Conservation (phyloP, 2,797 vertebrate species). For the Sebastes alutus region DNA sequence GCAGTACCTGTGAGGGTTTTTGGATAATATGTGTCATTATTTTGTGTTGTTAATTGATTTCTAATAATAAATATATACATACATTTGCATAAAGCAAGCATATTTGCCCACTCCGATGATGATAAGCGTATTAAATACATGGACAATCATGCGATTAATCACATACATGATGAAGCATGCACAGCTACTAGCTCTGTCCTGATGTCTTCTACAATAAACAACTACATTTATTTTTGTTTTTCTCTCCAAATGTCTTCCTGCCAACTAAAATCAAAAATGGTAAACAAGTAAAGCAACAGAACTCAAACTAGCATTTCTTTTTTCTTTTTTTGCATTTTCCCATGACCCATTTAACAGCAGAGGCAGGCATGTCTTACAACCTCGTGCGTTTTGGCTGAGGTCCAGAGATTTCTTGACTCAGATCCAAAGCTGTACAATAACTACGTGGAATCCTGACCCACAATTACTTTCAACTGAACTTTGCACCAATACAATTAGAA, state of each 20-base stretch:
- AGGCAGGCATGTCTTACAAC: conserved; percentile 12
- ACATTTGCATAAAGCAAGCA: no score
- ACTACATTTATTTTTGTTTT: background rate
- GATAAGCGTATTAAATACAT: no score
- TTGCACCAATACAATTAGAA: background rate
- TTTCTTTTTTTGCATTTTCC: conserved; percentile 39
- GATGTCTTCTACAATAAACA: background rate
- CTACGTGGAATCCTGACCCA: background rate
- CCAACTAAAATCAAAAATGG: conserved; percentile 10
- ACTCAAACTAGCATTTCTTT: background rate
- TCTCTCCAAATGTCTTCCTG: background rate
- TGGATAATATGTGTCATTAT: no score
- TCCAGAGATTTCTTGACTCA: conserved; percentile 22
- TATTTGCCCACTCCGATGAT: no score
- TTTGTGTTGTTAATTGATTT: no score
- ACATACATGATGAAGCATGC: background rate
- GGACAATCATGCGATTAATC: no score
- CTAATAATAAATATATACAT: no score
- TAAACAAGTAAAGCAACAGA: conserved; percentile 10
- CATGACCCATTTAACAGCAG: conserved; percentile 50
- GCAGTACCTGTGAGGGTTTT: no score
- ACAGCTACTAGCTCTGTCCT: background rate
- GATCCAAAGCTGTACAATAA: conserved; percentile 16
- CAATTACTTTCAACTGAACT: background rate
- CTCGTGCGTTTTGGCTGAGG: conserved; percentile 12